A percentile compares a stretch with the other conserved stretches of the same genome.
Evolutionary conservation across 2,888 invertebrate species (phyloP).

Genomic region (Gymnosoma rotundatum): DNA sequence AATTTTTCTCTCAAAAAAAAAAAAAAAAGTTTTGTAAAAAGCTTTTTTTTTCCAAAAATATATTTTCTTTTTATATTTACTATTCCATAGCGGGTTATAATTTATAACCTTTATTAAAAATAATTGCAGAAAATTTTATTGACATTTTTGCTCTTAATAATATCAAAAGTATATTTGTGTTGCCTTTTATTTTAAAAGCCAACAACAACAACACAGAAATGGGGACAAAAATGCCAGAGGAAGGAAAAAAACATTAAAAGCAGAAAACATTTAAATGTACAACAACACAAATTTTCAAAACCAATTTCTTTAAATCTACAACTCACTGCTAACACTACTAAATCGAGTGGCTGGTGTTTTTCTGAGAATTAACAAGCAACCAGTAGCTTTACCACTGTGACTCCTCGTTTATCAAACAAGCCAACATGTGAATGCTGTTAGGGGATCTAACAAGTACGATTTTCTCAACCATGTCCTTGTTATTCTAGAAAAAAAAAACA

Average conservation of each 20-base stretch:
- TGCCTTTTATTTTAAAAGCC: constrained; percentile 25
- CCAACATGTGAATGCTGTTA: constrained; percentile 36
- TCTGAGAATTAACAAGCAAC: constrained; percentile 26
- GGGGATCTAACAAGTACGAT: constrained; percentile 32
- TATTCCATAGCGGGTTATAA: constrained; percentile 34
- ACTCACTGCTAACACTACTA: constrained; percentile 10
- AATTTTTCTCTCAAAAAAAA: too few species aligned
- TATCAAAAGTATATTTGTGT: constrained; percentile 41
- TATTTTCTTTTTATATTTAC: too few species aligned
- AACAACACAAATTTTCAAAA: constrained; percentile 55
- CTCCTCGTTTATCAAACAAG: constrained; percentile 36
- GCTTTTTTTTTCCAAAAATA: too few species aligned
- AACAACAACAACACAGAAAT: neutral
- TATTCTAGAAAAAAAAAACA: constrained; percentile 18
- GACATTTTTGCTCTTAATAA: constrained; percentile 61
- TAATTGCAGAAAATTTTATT: constrained; percentile 34
- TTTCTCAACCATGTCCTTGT: constrained; percentile 50
- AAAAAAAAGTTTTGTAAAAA: too few species aligned
- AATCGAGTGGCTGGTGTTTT: neutral
- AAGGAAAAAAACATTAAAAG: neutral
- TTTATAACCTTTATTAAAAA: neutral
- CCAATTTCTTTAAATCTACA: constrained; percentile 55
- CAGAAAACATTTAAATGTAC: constrained; percentile 47
- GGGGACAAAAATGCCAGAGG: neutral
- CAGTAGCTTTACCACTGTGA: constrained; percentile 45